A percentile compares a stretch with the other conserved stretches of the same genome.
phyloP scores from a whole-genome alignment of 1,140 invertebrate species.

The Branchinecta lindahli region DNA sequence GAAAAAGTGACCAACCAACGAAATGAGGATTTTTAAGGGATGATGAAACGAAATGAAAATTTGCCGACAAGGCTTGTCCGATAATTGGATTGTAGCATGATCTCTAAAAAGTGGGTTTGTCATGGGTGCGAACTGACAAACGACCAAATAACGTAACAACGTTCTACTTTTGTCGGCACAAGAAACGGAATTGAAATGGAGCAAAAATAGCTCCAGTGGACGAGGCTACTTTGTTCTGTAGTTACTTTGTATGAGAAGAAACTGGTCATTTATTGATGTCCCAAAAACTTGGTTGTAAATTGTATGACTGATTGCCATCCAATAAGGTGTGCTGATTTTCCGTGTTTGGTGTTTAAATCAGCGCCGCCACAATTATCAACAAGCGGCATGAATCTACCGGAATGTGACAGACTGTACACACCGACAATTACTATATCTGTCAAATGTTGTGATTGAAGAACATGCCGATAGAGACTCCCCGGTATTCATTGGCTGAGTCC shows the following conservation, averaged over 20 bases:
- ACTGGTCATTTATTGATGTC: background rate
- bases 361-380: background rate
- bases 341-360: background rate
- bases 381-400: background rate
- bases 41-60: no score
- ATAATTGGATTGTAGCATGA: no score
- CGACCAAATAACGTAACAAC: no score
- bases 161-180: no score
- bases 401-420: background rate
- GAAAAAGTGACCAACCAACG: no score
- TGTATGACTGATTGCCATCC: background rate
- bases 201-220: no score
- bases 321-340: background rate
- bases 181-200: no score
- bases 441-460: background rate
- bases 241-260: background rate
- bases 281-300: background rate
- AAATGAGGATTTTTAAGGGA: no score
- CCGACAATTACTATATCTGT: conserved; percentile 3
- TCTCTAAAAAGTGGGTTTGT: no score
- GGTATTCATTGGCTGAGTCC: background rate
- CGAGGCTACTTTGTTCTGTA: no score
- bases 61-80: no score
- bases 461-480: background rate
- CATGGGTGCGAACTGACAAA: no score